Base-by-base conservation (phyloP, 1,140 invertebrate species). In the Formica selysi region DNA sequence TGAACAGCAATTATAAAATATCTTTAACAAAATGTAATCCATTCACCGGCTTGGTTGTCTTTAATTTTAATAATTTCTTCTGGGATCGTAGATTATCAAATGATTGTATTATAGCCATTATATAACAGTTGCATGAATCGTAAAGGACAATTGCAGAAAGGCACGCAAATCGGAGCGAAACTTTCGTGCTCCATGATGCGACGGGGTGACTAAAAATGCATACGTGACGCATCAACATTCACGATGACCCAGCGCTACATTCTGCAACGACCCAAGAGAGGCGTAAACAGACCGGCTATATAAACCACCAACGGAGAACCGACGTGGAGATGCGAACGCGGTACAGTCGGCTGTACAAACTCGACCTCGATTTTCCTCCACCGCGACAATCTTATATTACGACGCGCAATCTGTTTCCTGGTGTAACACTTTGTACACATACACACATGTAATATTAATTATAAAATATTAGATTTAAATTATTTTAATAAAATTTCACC, bases 231-330 rank as follows among this genome's bases (percentile, higher is more conserved):
- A 79, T 73, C 76, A 89, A 73, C 85, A 83, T 89, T 89, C 76
- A 89, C 76, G 87, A 89, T 78, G 88, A 90, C 36, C 88, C 74
- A 78, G 86, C 88, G 86, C 76, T 89, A 89, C 85, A 91, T 90
- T 89, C 87, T 84, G 86, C 87, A 76, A 86, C 85, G 90, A 87
- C 73, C 86, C 68, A 80, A 85, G 87, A 91, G 91, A 91, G 91
- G 91, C 91, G 91, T 91, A 91, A 91, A 91, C 89, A 90, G 68
- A 86, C 85, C 79, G 86, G 76, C 85, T 83, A 84, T 89, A 90
- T 90, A 89, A 91, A 91, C 91, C 89, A 91, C 91, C 89, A 87
- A 89, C 88, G 86, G 70, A 70, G 91, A 88, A 5, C 65, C 79
- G 74, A 44, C 57, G 74, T 83, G 85, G 51, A 73, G 88, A 89